Conservation (phyloP, 2,113 vertebrate species). For the Ciconia boyciana region DNA sequence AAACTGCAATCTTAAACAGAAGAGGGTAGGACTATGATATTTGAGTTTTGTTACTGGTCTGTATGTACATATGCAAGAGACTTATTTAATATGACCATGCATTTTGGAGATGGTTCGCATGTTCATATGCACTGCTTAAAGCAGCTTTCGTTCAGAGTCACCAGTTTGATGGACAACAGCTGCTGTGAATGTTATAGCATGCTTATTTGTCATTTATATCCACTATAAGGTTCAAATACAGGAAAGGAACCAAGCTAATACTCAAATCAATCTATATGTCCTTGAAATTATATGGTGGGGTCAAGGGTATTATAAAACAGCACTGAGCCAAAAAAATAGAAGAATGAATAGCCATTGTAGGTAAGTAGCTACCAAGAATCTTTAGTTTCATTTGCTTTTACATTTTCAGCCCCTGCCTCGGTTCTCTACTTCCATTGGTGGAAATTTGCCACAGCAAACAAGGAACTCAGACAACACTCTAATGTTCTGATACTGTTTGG, state of each 20-base stretch:
- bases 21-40: not conserved
- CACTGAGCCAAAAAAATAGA: slow-evolving; percentile 21
- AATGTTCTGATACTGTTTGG: not conserved
- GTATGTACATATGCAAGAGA: not conserved
- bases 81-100: slow-evolving; percentile 42
- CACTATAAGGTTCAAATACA: not conserved
- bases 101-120: slow-evolving; percentile 39
- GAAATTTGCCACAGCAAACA: not conserved
- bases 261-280: not conserved
- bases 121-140: not conserved
- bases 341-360: not conserved
- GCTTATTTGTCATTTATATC: not conserved
- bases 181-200: not conserved
- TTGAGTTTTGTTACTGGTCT: slow-evolving; percentile 34
- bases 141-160: not conserved
- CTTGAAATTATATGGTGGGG: not conserved
- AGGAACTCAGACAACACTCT: not conserved
- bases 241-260: not conserved
- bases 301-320: not conserved
- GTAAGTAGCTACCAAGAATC: not conserved
- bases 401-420: not conserved
- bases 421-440: not conserved
- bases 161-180: slow-evolving; percentile 7
- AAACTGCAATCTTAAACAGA: slow-evolving; percentile 40
- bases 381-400: not conserved